Percentiles rank a stretch among this genome's conserved stretches.
phyloP scores from a whole-genome alignment of 1,140 invertebrate genomes.

The Sycophila sp. region DNA sequence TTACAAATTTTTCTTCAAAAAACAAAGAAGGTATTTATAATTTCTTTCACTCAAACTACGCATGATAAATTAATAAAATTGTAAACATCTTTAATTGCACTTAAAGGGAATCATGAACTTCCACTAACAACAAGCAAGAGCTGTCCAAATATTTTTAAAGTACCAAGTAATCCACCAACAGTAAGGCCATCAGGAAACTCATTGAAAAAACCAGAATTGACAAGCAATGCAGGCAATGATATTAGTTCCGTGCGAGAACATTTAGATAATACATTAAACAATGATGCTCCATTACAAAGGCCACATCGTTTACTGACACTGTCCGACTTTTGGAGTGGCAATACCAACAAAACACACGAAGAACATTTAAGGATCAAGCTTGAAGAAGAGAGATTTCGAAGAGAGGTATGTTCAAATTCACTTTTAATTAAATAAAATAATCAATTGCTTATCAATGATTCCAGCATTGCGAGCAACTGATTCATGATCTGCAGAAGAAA shows the following conservation, averaged over 20 bases:
- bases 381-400: conserved; percentile 79
- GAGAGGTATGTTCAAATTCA: conserved; percentile 67
- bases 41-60: no score
- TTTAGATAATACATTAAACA: no score
- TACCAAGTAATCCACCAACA: conserved; percentile 15
- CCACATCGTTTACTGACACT: conserved; percentile 62
- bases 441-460: conserved; percentile 37
- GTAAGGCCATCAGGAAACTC: neutral
- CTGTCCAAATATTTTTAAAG: conserved; percentile 33
- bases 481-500: conserved; percentile 77
- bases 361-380: conserved; percentile 69
- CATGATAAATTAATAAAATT: no score
- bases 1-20: conserved; percentile 41
- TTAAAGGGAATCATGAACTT: conserved; percentile 9
- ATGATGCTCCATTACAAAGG: conserved; percentile 9
- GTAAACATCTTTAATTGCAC: neutral
- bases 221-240: conserved; percentile 10
- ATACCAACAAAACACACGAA: conserved; percentile 54
- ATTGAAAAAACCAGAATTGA: neutral
- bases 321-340: conserved; percentile 67
- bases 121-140: conserved; percentile 19
- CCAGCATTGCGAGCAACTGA: conserved; percentile 81
- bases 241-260: conserved; percentile 1
- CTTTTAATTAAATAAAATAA: conserved; percentile 1
- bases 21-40: neutral